Evolutionary conservation across 2,888 invertebrate genomes (phyloP).

Genomic region (Dusona sp.): DNA sequence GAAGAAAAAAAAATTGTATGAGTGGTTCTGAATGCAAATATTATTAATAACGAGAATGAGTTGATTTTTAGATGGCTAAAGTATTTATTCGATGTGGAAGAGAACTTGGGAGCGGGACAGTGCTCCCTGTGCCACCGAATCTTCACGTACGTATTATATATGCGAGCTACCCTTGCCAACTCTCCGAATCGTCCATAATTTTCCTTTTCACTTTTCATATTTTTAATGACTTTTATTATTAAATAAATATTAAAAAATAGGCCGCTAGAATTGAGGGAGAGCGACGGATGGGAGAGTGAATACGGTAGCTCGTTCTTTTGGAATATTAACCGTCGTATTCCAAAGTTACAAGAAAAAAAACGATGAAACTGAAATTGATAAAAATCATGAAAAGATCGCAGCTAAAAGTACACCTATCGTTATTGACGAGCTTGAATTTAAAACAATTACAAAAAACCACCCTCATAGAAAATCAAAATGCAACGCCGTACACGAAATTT

Average conservation of each 20-base stretch:
- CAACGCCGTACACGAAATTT: background rate
- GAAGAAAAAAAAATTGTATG: slow-evolving; percentile 77
- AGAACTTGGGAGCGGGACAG: slow-evolving; percentile 82
- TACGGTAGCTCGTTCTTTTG: slow-evolving; percentile 81
- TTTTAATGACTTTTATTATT: slow-evolving; percentile 13
- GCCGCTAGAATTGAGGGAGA: background rate
- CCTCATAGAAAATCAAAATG: background rate
- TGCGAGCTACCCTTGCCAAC: slow-evolving; percentile 82
- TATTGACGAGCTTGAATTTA: slow-evolving; percentile 26
- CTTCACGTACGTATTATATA: slow-evolving; percentile 83
- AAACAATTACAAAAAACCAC: background rate
- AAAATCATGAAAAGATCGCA: slow-evolving; percentile 32
- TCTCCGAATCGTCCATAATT: slow-evolving; percentile 72
- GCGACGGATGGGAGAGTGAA: slow-evolving; percentile 75
- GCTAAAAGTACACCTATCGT: slow-evolving; percentile 12
- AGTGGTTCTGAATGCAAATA: slow-evolving; percentile 83
- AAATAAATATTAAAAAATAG: background rate
- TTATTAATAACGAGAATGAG: slow-evolving; percentile 84
- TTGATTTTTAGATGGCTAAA: slow-evolving; percentile 85
- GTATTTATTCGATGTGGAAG: slow-evolving; percentile 83
- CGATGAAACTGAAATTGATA: slow-evolving; percentile 55
- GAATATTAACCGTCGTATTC: slow-evolving; percentile 67
- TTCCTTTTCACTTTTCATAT: slow-evolving; percentile 36
- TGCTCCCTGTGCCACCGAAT: slow-evolving; percentile 82
- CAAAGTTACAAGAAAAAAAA: slow-evolving; percentile 38